Percentiles rank a stretch among this genome's conserved stretches.
phyloP scores from a whole-genome alignment of 2,888 invertebrate species.

The Polia nebulosa region DNA sequence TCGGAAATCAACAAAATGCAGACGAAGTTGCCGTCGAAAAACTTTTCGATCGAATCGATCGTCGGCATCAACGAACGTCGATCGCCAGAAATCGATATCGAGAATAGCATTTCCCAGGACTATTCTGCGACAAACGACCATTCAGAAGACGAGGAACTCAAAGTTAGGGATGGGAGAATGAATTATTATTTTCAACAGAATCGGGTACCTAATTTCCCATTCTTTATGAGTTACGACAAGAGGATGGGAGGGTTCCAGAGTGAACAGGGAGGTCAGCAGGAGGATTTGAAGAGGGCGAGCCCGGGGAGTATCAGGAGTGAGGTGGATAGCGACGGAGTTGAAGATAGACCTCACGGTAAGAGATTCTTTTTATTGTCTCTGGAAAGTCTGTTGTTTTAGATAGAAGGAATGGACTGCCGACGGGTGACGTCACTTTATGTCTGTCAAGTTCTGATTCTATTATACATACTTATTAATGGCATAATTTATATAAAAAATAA shows the following conservation, averaged over 20 bases:
- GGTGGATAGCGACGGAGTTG: slow-evolving; percentile 87
- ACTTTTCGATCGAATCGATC: slow-evolving; percentile 92
- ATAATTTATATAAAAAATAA: no score
- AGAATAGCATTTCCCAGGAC: slow-evolving; percentile 84
- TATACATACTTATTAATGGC: no score
- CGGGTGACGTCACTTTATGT: background rate
- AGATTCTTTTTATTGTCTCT: slow-evolving; percentile 51
- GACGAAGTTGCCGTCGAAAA: slow-evolving; percentile 90
- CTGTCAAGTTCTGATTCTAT: no score
- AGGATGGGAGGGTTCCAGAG: slow-evolving; percentile 77
- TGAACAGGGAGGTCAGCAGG: slow-evolving; percentile 76
- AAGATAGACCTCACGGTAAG: slow-evolving; percentile 87
- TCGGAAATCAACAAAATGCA: slow-evolving; percentile 86
- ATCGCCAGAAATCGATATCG: slow-evolving; percentile 88
- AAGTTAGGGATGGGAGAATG: slow-evolving; percentile 84
- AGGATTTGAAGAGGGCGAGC: slow-evolving; percentile 85
- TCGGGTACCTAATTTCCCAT: slow-evolving; percentile 86
- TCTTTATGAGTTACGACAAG: slow-evolving; percentile 88
- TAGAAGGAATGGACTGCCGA: background rate
- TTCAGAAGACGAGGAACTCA: slow-evolving; percentile 84
- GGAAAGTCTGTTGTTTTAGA: background rate
- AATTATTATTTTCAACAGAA: slow-evolving; percentile 87
- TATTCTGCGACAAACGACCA: slow-evolving; percentile 77
- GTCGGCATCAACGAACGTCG: slow-evolving; percentile 86
- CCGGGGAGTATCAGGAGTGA: slow-evolving; percentile 87